Conservation (phyloP, 2,888 invertebrate genomes). For the Limnephilus auricula region DNA sequence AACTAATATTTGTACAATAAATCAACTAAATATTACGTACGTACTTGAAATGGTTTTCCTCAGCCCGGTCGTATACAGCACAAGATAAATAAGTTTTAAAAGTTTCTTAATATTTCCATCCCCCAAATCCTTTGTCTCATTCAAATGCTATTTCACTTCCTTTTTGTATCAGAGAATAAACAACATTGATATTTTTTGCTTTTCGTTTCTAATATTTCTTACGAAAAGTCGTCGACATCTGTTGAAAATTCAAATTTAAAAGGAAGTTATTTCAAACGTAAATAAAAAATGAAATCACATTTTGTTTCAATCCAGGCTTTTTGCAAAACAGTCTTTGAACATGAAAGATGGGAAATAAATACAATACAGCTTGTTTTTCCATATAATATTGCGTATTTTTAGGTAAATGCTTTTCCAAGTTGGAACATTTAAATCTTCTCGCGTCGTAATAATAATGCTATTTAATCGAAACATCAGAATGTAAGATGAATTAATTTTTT, state of each 20-base stretch:
- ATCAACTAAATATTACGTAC: too few species aligned
- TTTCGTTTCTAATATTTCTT: conserved; percentile 15
- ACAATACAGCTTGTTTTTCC: background rate
- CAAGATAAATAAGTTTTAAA: background rate
- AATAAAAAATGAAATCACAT: conserved; percentile 14
- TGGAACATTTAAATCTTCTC: background rate
- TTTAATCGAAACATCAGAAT: background rate
- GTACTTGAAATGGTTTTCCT: too few species aligned
- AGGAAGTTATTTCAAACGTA: conserved; percentile 25
- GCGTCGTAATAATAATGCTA: background rate
- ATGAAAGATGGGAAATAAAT: conserved; percentile 2
- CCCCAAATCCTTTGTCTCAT: background rate
- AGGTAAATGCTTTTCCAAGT: background rate
- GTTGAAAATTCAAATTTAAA: conserved; percentile 32
- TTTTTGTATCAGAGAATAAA: conserved; percentile 15
- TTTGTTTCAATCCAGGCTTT: background rate
- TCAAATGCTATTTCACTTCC: background rate
- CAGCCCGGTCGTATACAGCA: background rate
- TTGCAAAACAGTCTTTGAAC: background rate
- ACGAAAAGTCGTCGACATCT: conserved; percentile 16
- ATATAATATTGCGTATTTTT: background rate
- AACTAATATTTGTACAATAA: too few species aligned
- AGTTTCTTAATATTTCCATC: background rate
- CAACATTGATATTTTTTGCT: conserved; percentile 19
- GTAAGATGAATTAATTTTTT: background rate